Conservation (phyloP, 2,888 invertebrate species). For the Pycnomerus fuliginosus region DNA sequence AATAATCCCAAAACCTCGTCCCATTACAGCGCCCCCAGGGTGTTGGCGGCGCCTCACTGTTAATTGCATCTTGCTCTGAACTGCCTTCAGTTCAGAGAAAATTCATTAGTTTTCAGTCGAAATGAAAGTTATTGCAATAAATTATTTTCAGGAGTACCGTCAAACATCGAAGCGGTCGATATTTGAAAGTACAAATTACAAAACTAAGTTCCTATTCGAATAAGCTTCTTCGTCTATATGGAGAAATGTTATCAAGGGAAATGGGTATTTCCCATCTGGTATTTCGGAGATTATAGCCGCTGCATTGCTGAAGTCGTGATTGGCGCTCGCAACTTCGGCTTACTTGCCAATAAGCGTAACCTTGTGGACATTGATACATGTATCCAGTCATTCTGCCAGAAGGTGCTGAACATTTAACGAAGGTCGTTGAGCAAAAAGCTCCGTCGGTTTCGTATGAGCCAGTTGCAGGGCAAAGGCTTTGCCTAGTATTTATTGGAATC, state of each 20-base stretch:
- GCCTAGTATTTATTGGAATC: slow-evolving; percentile 62
- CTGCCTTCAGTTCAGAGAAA: slow-evolving; percentile 30
- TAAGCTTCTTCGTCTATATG: slow-evolving; percentile 42
- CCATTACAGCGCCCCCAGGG: slow-evolving; percentile 17
- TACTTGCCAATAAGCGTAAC: slow-evolving; percentile 74
- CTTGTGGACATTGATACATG: slow-evolving; percentile 74
- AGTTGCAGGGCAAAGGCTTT: slow-evolving; percentile 63
- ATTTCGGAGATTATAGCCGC: slow-evolving; percentile 46
- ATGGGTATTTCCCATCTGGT: slow-evolving; percentile 60
- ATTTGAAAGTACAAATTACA: slow-evolving; percentile 7
- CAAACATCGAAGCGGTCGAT: slow-evolving; percentile 4
- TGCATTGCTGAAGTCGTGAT: slow-evolving; percentile 63
- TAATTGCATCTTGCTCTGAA: slow-evolving; percentile 27
- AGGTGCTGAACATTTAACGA: slow-evolving; percentile 66
- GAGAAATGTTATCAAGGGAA: slow-evolving; percentile 57
- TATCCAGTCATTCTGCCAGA: slow-evolving; percentile 63
- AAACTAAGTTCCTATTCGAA: slow-evolving; percentile 12
- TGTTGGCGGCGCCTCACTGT: slow-evolving; percentile 14
- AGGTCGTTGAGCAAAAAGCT: slow-evolving; percentile 68
- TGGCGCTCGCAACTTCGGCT: slow-evolving; percentile 74
- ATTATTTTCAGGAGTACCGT: slow-evolving; percentile 6
- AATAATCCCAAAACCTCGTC: slow-evolving; percentile 33
- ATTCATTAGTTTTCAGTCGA: slow-evolving; percentile 20
- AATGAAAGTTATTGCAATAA: slow-evolving; percentile 10
- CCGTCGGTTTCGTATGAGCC: slow-evolving; percentile 71